These are phyloP conservation scores for Helogale parvula DNA, from an alignment of 2,113 vertebrate genomes.

Conservation along the genomic window DNA sequence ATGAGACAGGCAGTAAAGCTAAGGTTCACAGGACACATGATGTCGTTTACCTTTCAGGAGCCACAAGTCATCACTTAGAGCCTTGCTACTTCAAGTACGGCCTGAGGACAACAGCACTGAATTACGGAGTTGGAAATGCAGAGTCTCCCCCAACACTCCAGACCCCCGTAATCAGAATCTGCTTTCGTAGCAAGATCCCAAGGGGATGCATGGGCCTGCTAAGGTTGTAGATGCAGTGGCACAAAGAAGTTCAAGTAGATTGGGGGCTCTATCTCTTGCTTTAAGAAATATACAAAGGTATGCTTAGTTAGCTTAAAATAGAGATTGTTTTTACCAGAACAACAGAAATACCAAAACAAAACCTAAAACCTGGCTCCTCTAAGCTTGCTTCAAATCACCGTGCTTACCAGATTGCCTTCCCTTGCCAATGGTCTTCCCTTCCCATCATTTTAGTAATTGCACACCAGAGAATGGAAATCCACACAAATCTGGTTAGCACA, in stretches of 20 bases:
- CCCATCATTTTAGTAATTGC: constrained; percentile 30
- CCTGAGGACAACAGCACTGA: neutral
- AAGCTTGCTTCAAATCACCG: neutral
- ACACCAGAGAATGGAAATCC: constrained; percentile 61
- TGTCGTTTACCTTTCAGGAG: neutral
- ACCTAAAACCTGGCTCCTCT: neutral
- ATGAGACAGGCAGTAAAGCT: neutral
- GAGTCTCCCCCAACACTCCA: neutral
- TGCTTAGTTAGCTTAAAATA: neutral
- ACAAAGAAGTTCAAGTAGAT: neutral
- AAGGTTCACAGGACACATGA: neutral
- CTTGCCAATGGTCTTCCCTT: neutral
- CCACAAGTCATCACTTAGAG: neutral
- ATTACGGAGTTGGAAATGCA: neutral
- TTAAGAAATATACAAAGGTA: neutral
- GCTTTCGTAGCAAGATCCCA: neutral
- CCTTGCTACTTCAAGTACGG: neutral
- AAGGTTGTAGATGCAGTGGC: neutral
- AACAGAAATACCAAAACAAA: neutral
- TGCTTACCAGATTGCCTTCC: neutral
- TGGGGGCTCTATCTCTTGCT: neutral
- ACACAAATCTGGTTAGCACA: constrained; percentile 69
- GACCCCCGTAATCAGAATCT: neutral
- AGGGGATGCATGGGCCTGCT: accelerated
- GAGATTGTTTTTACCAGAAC: neutral